Percentiles rank a stretch among this genome's conserved stretches.
Conservation (phyloP, 2,888 invertebrate species). For the Caenorhabditis doughertyi region DNA sequence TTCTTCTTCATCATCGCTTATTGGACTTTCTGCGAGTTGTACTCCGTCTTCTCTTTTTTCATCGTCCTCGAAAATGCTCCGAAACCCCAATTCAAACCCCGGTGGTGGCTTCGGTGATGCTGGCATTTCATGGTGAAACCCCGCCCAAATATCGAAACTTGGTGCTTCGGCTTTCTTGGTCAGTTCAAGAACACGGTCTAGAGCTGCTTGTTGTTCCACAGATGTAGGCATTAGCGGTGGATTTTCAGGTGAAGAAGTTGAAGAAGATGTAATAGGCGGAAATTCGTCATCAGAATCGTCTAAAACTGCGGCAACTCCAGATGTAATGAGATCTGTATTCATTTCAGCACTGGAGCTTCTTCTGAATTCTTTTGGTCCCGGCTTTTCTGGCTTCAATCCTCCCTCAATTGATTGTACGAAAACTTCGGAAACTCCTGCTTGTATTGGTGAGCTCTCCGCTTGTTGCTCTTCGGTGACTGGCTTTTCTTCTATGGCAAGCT, state of each 20-base stretch:
- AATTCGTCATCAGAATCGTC: conserved; percentile 18
- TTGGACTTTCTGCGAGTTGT: too few relatives aligned
- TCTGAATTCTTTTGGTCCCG: not conserved
- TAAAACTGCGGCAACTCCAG: conserved; percentile 23
- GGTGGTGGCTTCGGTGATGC: not conserved
- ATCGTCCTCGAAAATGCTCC: conserved; percentile 11
- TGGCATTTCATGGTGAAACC: conserved; percentile 18
- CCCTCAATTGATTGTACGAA: too few relatives aligned
- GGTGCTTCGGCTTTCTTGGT: not conserved
- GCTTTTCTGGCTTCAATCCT: not conserved
- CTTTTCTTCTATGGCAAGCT: too few relatives aligned
- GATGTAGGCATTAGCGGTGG: not conserved
- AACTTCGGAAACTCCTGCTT: too few relatives aligned
- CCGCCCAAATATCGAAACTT: conserved; percentile 29
- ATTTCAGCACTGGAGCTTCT: conserved; percentile 10
- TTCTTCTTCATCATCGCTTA: not conserved
- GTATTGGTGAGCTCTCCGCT: too few relatives aligned
- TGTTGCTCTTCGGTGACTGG: too few relatives aligned
- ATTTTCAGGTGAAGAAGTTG: not conserved
- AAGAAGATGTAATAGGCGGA: not conserved
- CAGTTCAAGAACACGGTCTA: too few relatives aligned
- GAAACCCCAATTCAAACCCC: not conserved
- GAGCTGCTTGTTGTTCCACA: too few relatives aligned
- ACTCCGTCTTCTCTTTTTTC: too few relatives aligned
- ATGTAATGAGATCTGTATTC: conserved; percentile 13